Evolutionary conservation across 1,140 invertebrate genomes (phyloP), one percentile per base, ranked within the genome.

Genomic region (Sycobia sp.): DNA sequence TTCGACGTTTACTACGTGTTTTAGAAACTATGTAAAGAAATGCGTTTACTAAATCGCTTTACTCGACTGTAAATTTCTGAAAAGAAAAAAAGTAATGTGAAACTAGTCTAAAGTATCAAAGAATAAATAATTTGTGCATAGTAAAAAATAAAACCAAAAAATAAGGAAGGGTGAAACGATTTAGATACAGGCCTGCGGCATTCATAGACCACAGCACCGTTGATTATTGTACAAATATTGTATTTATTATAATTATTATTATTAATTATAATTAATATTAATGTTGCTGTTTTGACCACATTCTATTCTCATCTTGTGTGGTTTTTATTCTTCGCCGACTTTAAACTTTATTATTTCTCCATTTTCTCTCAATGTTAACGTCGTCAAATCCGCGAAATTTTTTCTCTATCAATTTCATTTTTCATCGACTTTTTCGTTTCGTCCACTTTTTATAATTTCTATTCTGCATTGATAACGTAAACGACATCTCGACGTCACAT

Each of bases 181-280:
- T 62, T 54, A 70, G 49, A 69, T 66, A 71, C 56, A 71, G 53
- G 67, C 69, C 73, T 70, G 69, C 69, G 70, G 66, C 70, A 59
- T 51, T 58, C 60, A 69, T 55, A 58, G 36, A 74, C 67, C 71
- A 78, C 73, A 76, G 72, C 71, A 76, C 73, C 74, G 73, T 78
- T 77, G 73, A 78, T 80, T 79, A 80, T 79, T 80, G 77, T 80
- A 80, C 78, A 80, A 80, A 80, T 79, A 79, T 78, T 79, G 75
- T 78, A 79, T 80, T 80, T 79, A 80, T 80, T 79, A 79, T 80
- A 79, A 79, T 79, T 73, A 74, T 70, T 71, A 74, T 78, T 78
- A 80, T 78, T 77, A 79, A 76, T 80, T 78, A 79, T 79, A 77
- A 75, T 73, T 73, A 72, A 77, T 79, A 76, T 77, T 78, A 79